Conservation (phyloP, 2,888 invertebrate species). For the Siphlonurus alternatus region DNA sequence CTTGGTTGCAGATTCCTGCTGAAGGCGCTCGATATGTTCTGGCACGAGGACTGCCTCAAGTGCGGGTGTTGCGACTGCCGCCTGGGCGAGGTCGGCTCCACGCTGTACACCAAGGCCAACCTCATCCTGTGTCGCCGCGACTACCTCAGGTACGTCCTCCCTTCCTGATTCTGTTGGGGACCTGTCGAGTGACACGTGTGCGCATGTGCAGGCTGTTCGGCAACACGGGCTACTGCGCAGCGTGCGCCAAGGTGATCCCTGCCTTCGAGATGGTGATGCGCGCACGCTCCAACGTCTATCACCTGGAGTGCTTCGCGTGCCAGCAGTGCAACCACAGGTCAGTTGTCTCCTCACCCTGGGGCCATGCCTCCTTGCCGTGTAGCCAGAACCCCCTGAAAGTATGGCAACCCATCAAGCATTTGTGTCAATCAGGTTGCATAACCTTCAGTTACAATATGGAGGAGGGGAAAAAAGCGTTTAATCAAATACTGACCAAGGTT, state of each 20-base stretch:
- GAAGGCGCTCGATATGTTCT: conserved; percentile 82
- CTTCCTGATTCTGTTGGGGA: too few species aligned
- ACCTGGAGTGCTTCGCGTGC: conserved; percentile 95
- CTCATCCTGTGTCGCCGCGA: conserved; percentile 90
- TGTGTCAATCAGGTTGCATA: too few species aligned
- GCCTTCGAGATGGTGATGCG: conserved; percentile 99
- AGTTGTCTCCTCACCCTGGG: conserved; percentile 23
- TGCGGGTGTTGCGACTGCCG: conserved; percentile 95
- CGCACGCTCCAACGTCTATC: conserved; percentile 91
- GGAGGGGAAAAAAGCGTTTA: too few species aligned
- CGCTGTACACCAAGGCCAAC: conserved; percentile 88
- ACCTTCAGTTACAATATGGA: too few species aligned
- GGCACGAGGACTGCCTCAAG: conserved; percentile 97
- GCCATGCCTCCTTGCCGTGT: too few species aligned
- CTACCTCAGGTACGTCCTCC: conserved; percentile 58
- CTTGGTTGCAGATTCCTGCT: conserved; percentile 60
- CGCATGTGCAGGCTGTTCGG: conserved; percentile 66
- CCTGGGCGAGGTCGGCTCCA: conserved; percentile 89
- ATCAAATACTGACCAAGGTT: too few species aligned
- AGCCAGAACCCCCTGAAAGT: too few species aligned
- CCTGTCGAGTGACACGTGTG: too few species aligned
- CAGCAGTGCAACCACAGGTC: conserved; percentile 98
- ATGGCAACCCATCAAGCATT: too few species aligned
- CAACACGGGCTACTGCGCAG: conserved; percentile 90
- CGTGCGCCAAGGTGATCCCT: conserved; percentile 94